These are phyloP conservation scores for Alaudala cheleensis DNA, from an alignment of 2,113 vertebrate genomes.

Conservation along the genomic window DNA sequence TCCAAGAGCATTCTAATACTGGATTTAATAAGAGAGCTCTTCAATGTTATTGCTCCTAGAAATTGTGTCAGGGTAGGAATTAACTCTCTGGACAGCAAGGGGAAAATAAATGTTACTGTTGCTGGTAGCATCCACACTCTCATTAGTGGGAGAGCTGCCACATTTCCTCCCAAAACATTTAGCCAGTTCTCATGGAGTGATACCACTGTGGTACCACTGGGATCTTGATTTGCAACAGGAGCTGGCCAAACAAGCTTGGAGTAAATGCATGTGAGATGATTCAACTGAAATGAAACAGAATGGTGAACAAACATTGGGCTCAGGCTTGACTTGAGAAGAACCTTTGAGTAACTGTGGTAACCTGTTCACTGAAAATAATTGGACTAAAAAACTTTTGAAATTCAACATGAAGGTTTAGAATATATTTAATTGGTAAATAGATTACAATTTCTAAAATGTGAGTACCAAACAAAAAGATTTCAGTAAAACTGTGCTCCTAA, in stretches of 20 bases:
- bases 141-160: background rate
- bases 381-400: background rate
- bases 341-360: conserved; percentile 24
- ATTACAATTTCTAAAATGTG: background rate
- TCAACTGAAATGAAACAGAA: background rate
- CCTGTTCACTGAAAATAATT: conserved; percentile 27
- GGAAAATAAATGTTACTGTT: background rate
- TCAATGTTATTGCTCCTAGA: background rate
- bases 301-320: background rate
- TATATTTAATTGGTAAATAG: background rate
- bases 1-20: background rate
- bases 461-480: background rate
- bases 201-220: background rate
- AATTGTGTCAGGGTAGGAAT: background rate
- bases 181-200: background rate
- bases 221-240: background rate
- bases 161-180: background rate
- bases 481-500: background rate
- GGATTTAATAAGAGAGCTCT: background rate
- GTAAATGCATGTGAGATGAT: background rate
- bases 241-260: background rate
- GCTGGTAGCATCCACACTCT: background rate
- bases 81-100: background rate
- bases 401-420: background rate
- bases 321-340: background rate